Percentiles rank a stretch among this genome's conserved stretches.
These are phyloP conservation scores for Anhinga rufa DNA, from an alignment of 2,113 vertebrate genomes.

Conservation along the genomic window DNA sequence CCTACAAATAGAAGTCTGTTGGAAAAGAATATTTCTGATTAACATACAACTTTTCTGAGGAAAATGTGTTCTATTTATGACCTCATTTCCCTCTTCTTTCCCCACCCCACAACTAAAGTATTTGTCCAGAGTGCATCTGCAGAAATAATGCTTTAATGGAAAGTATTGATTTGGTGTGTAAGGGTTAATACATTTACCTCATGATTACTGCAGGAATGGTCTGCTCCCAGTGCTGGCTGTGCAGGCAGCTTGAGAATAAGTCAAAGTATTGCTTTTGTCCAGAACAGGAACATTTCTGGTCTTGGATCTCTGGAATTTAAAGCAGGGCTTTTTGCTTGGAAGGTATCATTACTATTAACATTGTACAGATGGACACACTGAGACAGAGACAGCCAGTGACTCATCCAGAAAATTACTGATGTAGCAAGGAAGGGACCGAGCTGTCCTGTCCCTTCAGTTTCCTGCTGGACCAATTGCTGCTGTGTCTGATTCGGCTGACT, in stretches of 20 bases:
- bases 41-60: background rate
- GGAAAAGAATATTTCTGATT: background rate
- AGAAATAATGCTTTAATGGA: background rate
- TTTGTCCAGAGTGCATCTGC: background rate
- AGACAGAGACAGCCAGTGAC: background rate
- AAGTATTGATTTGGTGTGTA: background rate
- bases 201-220: background rate
- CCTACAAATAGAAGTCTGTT: background rate
- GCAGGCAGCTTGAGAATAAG: background rate
- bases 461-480: background rate
- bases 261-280: background rate
- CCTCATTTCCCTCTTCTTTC: background rate
- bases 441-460: background rate
- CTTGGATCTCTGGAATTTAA: background rate
- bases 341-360: background rate
- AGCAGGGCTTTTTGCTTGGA: background rate
- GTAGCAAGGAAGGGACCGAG: background rate
- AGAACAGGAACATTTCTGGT: background rate
- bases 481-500: rapidly evolving
- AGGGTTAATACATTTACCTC: background rate
- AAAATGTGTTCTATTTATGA: background rate
- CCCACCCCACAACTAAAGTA: background rate
- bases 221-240: background rate
- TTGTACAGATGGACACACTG: background rate
- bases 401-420: background rate